These are phyloP conservation scores for Oryzias melastigma DNA, from an alignment of 2,113 vertebrate species.

Conservation along the genomic window DNA sequence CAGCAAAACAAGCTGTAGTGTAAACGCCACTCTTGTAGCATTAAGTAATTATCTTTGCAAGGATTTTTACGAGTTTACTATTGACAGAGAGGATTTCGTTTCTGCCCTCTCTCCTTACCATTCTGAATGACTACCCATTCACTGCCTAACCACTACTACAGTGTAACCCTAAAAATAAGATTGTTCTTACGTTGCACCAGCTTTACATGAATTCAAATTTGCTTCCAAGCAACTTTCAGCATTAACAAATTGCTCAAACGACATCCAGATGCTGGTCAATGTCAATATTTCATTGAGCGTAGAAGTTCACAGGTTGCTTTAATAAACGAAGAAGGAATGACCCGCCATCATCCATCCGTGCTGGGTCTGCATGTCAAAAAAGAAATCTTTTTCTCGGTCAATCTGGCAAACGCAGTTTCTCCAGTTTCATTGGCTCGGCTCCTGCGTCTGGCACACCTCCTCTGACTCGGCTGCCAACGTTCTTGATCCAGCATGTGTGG, in stretches of 20 bases:
- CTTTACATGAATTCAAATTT: constrained; percentile 16
- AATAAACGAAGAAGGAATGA: not conserved
- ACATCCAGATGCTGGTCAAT: constrained; percentile 18
- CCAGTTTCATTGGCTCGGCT: not conserved
- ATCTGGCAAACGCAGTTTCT: constrained; percentile 1
- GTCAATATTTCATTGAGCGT: constrained; percentile 1
- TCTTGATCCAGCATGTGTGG: constrained; percentile 33
- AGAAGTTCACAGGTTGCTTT: constrained; percentile 15
- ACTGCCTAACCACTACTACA: too few relatives aligned
- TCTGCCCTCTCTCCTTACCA: too few relatives aligned
- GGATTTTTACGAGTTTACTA: too few relatives aligned
- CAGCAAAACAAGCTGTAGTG: constrained; percentile 8
- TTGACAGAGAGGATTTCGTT: too few relatives aligned
- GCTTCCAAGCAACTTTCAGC: constrained; percentile 8
- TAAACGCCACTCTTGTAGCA: not conserved
- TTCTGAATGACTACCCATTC: too few relatives aligned
- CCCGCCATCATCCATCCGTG: constrained; percentile 16
- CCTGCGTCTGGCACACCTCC: constrained; percentile 11
- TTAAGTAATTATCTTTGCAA: too few relatives aligned
- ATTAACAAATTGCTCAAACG: constrained; percentile 12
- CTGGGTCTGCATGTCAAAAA: not conserved
- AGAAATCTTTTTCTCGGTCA: not conserved
- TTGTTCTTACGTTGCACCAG: not conserved
- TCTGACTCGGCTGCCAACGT: constrained; percentile 16
- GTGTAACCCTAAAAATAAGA: too few relatives aligned